Base-by-base conservation (phyloP, 1,140 invertebrate genomes). In the Calliopsis andreniformis region DNA sequence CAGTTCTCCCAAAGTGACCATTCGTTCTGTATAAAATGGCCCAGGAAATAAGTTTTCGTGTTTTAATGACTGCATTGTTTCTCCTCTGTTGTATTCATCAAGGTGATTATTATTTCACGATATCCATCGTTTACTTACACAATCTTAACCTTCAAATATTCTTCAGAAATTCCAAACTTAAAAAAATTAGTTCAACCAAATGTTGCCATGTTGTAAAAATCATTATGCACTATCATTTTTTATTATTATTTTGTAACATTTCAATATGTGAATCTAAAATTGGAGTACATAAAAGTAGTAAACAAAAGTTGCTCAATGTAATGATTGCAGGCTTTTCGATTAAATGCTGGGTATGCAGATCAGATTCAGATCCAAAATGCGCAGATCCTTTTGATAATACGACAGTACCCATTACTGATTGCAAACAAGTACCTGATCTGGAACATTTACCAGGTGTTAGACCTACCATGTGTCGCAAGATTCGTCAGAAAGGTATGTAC, bases 261-360 rank as follows among this genome's bases (percentile, higher is more conserved):
- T n/a, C n/a, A n/a, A n/a, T n/a, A n/a, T n/a, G n/a, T n/a, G n/a
- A n/a, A n/a, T n/a, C n/a, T n/a, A n/a, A n/a, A n/a, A n/a, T n/a
- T n/a, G n/a, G n/a, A n/a, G n/a, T n/a, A n/a, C n/a, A n/a, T n/a
- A 39, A 39, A 10, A 39, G 10, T 10, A 10, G 10, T 53, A 32
- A 73, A 30, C 16, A 62, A 2, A 55, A 28, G 12, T 12, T 49
- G 8, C n/a, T n/a, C n/a, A n/a, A n/a, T n/a, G 25, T 55, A 20
- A 55, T 71, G 71, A 18, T 84, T 87, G 30, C 66, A 96, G 96
- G 92, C 64, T 88, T 90, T 18, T 91, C 94, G 71, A 98, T 98
- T 45, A 98, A 98, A 94, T 98, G 98, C 87, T 98, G 97, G 97
- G 95, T 95, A 25, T 98, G 98, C 80, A 94, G 97, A 84, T 98